Conservation (phyloP, 2,113 vertebrate species). For the Vombatus ursinus region DNA sequence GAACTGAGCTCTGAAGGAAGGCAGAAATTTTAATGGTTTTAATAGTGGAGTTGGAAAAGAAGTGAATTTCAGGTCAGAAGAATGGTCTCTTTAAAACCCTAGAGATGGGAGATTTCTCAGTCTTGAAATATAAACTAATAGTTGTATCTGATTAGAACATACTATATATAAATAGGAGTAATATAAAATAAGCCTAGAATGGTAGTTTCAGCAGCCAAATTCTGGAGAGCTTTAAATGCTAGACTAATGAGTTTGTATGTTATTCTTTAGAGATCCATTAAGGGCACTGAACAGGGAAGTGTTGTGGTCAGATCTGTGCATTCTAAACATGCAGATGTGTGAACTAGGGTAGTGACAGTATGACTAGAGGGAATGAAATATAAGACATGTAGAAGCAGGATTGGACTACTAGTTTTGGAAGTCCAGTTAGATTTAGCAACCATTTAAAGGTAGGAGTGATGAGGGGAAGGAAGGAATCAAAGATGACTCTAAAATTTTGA, state of each 20-base stretch:
- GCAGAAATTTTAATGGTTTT: neutral
- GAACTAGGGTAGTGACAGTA: neutral
- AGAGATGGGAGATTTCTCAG: neutral
- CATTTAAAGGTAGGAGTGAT: neutral
- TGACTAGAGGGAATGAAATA: neutral
- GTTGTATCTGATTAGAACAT: neutral
- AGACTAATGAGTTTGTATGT: neutral
- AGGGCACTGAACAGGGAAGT: neutral
- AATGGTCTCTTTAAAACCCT: neutral
- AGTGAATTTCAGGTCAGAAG: neutral
- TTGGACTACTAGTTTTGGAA: neutral
- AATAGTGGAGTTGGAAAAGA: neutral
- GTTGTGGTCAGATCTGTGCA: neutral
- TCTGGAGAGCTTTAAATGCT: neutral
- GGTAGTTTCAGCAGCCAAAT: neutral
- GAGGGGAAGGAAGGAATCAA: neutral
- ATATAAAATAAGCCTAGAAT: neutral
- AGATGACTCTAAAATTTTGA: neutral
- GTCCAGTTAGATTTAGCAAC: neutral
- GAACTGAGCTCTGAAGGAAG: neutral
- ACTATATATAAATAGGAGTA: neutral
- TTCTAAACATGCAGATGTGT: neutral
- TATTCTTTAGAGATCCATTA: neutral
- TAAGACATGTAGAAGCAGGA: neutral
- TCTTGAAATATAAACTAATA: neutral